Evolutionary conservation across 2,797 vertebrate genomes (phyloP).

Genomic region (Xiphorhynchus erythropygius): DNA sequence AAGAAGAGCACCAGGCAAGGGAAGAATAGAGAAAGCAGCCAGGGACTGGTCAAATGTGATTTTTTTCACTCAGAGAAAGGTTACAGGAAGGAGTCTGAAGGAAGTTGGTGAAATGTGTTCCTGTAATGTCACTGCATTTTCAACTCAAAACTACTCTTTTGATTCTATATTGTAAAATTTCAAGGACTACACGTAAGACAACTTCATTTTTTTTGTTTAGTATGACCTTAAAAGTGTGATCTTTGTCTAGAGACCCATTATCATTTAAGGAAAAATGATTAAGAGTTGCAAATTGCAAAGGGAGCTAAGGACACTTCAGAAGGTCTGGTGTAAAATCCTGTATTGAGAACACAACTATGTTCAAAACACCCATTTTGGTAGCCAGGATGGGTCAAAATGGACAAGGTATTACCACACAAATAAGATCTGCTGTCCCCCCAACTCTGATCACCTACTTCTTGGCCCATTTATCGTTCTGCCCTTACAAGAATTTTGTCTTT

Average conservation of each 20-base stretch:
- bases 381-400: not conserved
- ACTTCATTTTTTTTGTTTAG: not conserved
- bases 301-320: not conserved
- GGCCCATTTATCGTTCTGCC: not conserved
- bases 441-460: not conserved
- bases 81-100: not conserved
- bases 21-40: not conserved
- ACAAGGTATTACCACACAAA: not conserved
- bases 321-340: not conserved
- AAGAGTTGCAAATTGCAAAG: not conserved
- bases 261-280: not conserved
- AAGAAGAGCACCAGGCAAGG: not conserved
- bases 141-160: not conserved
- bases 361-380: not conserved
- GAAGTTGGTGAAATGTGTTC: fast-evolving
- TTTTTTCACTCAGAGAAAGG: not conserved
- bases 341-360: not conserved
- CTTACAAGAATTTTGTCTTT: not conserved
- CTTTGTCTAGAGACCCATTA: not conserved
- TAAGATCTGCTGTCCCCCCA: not conserved
- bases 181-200: not conserved
- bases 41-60: not conserved
- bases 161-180: not conserved
- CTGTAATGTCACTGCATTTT: fast-evolving
- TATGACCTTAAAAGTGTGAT: fast-evolving